Evolutionary conservation across 1,140 invertebrate species (phyloP), one percentile per base, ranked within the genome.

Genomic region (Branchinecta lindahli): DNA sequence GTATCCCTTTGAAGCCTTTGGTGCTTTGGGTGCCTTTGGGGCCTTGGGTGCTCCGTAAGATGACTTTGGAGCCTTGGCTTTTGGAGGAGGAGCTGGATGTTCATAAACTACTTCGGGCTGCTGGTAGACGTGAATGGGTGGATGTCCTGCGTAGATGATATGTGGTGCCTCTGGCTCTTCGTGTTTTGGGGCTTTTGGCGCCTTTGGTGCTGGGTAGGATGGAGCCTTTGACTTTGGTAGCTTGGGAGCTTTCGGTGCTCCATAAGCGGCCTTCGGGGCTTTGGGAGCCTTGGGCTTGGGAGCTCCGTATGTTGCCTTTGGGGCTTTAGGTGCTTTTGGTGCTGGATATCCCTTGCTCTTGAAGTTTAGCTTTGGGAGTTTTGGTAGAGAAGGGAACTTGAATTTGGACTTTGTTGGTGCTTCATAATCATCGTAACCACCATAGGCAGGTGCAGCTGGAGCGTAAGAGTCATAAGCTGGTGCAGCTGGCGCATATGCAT

Each of bases 91-190:
- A 69, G 61, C 44, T 7, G 67, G 69, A 66, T 45, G 47, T 67
- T 47, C 67, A 67, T 44, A 44, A 61, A 45, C 66, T 66, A 69
- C 68, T 45, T 69, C 66, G 44, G 12, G 75, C 72, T 77, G 77
- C 67, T 77, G 76, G 74, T 79, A 80, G 46, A 80, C 76, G 69
- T 79, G 78, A 65, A 80, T 78, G 33, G 78, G 78, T 15, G 78
- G 78, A 72, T 80, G 79, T 45, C 78, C 79, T 69, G 77, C 74
- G 68, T 80, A 80, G 66, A 80, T 76, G n/a, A 80, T 78, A 70
- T 80, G 79, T 10, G 79, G 78, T 33, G 74, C 71, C 20, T 67
- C 45, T 21, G 74, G 74, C 44, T 72, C 66, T 66, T 70, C 68
- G 52, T 73, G 73, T 66, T 66, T 69, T 12, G 68, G 69, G 47